Base-by-base conservation (phyloP, 2,888 invertebrate genomes). In the Polymixis lichenea region DNA sequence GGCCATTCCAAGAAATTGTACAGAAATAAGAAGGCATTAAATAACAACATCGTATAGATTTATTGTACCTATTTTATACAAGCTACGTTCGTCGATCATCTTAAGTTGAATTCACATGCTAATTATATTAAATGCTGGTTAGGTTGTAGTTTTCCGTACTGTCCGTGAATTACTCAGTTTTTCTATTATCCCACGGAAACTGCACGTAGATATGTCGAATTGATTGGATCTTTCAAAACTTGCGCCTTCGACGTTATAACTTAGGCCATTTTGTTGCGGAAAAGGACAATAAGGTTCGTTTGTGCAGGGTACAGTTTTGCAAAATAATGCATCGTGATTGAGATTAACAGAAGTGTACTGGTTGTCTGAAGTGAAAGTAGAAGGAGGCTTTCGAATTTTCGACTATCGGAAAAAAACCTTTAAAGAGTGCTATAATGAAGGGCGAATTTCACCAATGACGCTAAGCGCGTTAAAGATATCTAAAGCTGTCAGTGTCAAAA, bases 171-270 rank as follows among this genome's bases (percentile, higher is more conserved):
- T 76, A 76, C 25, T 62, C 51, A 61, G 56, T 65, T 68, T n/a
- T 83, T 71, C 51, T 53, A 61, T 73, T 73, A 80, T 83, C 83
- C 76, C 85, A 83, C 85, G 85, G 72, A 84, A 76, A 80, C 60
- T 72, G 56, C 46, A 46, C 17, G 3, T 55, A 55, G 19, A 19
- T 49, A 70, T 82, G 64, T 60, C 53, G 15, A 58, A 43, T 70
- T 71, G 68, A 69, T 83, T 58, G 55, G 28, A 72, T 78, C 71
- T 75, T 65, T 79, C 17, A 60, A 71, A 72, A 61, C 53, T 65
- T 65, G 58, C 25, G 11, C 22, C 2, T 19, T 9, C n/a, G 4
- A 2, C 6, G 38, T 25, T 46, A 53, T 61, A 17, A 74, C 13
- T 46, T 19, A 28, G 1, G 7, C 1, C 15, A 51, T 74, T 19